Evolutionary conservation across 1,140 invertebrate genomes (phyloP).

Genomic region (Drosophila kohkoa): DNA sequence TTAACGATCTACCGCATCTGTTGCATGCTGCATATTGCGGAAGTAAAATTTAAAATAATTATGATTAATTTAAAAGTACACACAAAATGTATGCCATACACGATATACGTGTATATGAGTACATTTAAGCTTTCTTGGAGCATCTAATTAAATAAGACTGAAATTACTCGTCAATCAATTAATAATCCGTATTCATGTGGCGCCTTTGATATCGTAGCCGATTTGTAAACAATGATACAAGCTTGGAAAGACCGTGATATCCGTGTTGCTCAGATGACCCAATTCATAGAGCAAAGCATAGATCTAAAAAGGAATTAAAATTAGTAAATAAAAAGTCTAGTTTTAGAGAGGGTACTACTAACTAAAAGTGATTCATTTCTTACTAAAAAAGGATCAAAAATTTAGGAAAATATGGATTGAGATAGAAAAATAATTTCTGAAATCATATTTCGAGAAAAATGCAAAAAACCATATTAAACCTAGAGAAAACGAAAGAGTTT

Average conservation of each 20-base stretch:
- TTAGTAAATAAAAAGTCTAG: too few species aligned
- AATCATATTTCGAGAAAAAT: too few species aligned
- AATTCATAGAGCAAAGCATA: conserved; percentile 59
- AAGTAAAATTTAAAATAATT: conserved; percentile 48
- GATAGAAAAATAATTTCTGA: too few species aligned
- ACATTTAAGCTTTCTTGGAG: neutral
- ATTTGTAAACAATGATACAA: conserved; percentile 65
- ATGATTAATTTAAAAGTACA: conserved; percentile 41
- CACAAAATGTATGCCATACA: neutral
- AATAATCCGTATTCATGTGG: conserved; percentile 3
- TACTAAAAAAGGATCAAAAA: too few species aligned
- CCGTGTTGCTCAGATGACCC: conserved; percentile 72
- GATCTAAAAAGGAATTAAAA: conserved; percentile 39
- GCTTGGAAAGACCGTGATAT: conserved; percentile 71
- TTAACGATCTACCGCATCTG: conserved; percentile 12
- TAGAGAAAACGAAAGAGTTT: too few species aligned
- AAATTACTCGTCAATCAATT: neutral
- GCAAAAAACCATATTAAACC: too few species aligned
- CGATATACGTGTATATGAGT: neutral
- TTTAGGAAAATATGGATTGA: too few species aligned
- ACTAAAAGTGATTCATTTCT: too few species aligned
- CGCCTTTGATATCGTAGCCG: conserved; percentile 56
- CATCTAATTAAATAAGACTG: neutral
- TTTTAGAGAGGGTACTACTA: too few species aligned
- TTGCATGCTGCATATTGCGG: conserved; percentile 1